Conservation (phyloP, 2,113 vertebrate species). For the Cyprinodon variegatus region DNA sequence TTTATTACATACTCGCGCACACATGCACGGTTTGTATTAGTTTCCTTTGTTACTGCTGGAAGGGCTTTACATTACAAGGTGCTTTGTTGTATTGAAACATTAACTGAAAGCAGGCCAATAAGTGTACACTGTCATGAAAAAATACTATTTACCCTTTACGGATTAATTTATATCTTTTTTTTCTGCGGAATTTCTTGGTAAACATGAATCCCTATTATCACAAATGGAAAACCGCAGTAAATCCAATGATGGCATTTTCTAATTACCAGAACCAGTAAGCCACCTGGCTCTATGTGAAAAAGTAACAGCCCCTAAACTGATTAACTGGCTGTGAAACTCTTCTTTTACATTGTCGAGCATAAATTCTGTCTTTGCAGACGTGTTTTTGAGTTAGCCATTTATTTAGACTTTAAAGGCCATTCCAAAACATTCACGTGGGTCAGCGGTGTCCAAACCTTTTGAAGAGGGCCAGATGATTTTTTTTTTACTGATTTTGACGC, state of each 20-base stretch:
- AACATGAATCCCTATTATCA: neutral
- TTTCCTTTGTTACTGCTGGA: slow-evolving; percentile 45
- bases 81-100: slow-evolving; percentile 39
- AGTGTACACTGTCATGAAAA: neutral
- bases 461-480: too few species aligned
- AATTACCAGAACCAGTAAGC: too few species aligned
- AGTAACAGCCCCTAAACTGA: neutral
- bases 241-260: neutral
- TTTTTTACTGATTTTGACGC: too few species aligned
- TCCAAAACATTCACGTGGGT: too few species aligned
- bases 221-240: neutral
- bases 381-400: neutral
- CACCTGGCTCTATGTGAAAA: neutral
- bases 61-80: slow-evolving; percentile 9
- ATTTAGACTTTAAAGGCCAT: neutral
- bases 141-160: neutral
- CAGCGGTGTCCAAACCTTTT: too few species aligned
- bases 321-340: neutral
- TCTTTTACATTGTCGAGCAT: neutral
- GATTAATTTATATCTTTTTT: neutral
- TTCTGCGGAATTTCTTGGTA: neutral
- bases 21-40: slow-evolving; percentile 41
- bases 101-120: slow-evolving; percentile 32
- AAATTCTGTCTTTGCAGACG: too few species aligned
- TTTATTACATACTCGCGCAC: slow-evolving; percentile 33